Percentiles rank a stretch among this genome's conserved stretches.
phyloP scores from a whole-genome alignment of 2,797 vertebrate genomes.

The Hydrocynus forskahlii region DNA sequence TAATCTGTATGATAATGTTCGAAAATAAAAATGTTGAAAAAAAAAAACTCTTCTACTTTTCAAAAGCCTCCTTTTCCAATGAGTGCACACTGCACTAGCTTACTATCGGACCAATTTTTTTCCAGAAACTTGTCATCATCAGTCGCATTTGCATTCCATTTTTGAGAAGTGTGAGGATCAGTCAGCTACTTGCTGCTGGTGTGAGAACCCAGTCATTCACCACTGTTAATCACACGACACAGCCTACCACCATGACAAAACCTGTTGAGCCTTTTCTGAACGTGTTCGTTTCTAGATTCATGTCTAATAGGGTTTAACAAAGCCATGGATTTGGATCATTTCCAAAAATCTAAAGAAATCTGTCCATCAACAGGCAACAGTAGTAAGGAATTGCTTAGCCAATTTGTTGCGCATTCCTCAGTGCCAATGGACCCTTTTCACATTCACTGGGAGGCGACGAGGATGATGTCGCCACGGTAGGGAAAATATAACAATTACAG shows the following conservation, averaged over 20 bases:
- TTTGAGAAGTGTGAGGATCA: constrained; percentile 9
- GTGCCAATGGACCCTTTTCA: too few species aligned
- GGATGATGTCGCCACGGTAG: too few species aligned
- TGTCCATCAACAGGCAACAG: neutral
- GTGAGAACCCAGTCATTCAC: neutral
- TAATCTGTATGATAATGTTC: too few species aligned
- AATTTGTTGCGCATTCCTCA: too few species aligned
- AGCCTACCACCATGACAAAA: neutral
- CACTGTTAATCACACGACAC: neutral
- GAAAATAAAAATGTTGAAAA: too few species aligned
- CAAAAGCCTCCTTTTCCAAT: neutral
- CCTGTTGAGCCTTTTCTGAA: neutral
- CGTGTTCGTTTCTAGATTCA: neutral
- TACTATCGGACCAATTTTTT: neutral
- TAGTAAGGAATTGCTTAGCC: too few species aligned
- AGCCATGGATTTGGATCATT: neutral
- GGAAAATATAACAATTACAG: too few species aligned
- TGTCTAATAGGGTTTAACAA: neutral
- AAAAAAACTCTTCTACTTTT: too few species aligned
- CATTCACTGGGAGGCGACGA: too few species aligned
- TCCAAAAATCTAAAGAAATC: neutral
- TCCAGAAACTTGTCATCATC: neutral
- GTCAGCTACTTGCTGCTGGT: constrained; percentile 8
- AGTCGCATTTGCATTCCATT: neutral
- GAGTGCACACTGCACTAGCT: neutral